A percentile compares a stretch with the other conserved stretches of the same genome.
These are phyloP conservation scores for Eremobia ochroleuca DNA, from an alignment of 2,888 invertebrate species.

Conservation along the genomic window DNA sequence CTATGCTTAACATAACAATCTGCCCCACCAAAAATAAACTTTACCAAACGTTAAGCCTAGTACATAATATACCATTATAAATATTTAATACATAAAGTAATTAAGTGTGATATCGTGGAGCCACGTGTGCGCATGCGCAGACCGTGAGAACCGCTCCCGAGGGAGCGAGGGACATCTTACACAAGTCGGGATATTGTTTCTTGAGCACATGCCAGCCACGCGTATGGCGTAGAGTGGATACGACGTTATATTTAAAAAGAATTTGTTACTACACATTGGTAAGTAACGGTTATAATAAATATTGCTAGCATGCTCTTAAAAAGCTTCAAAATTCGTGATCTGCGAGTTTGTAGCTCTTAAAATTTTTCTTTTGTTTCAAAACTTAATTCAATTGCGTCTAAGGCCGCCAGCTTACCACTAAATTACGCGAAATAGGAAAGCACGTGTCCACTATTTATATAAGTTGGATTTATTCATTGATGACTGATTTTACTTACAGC, in stretches of 20 bases:
- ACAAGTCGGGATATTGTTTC: slow-evolving; percentile 87
- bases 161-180: slow-evolving; percentile 80
- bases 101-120: slow-evolving; percentile 58
- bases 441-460: too few relatives aligned
- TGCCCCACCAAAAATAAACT: slow-evolving; percentile 11
- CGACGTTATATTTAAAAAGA: slow-evolving; percentile 20
- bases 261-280: neutral
- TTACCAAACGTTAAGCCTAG: neutral
- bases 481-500: neutral
- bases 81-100: slow-evolving; percentile 48
- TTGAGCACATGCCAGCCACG: slow-evolving; percentile 88
- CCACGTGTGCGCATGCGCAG: slow-evolving; percentile 80
- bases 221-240: slow-evolving; percentile 75
- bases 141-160: slow-evolving; percentile 87
- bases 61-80: neutral
- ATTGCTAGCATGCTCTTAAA: neutral
- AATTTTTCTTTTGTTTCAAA: neutral
- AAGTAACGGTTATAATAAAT: neutral
- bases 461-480: neutral
- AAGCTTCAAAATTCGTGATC: neutral
- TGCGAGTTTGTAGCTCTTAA: neutral
- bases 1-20: neutral
- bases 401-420: neutral
- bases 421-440: neutral
- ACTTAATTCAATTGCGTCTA: too few relatives aligned